Evolutionary conservation across 2,888 invertebrate species (phyloP).

Genomic region (Chloroclystis v-ata): DNA sequence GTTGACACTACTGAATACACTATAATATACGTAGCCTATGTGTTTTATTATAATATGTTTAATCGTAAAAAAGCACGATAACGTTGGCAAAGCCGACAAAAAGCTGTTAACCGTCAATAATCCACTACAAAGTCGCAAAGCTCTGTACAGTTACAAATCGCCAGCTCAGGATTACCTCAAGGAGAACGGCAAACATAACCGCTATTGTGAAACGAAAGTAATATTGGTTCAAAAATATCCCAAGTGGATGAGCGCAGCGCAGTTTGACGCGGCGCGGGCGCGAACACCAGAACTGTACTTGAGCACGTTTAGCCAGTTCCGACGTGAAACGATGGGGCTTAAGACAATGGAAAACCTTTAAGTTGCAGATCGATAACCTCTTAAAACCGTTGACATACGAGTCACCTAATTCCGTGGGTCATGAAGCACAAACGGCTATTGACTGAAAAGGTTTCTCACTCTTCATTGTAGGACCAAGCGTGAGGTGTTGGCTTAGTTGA

Average conservation of each 20-base stretch:
- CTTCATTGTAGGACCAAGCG: too few relatives aligned
- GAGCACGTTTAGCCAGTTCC: slow-evolving; percentile 60
- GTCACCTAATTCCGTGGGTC: slow-evolving; percentile 18
- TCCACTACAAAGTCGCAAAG: neutral
- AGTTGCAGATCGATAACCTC: slow-evolving; percentile 64
- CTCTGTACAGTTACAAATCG: neutral
- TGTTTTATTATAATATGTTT: too few relatives aligned
- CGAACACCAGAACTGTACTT: slow-evolving; percentile 46
- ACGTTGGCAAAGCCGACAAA: too few relatives aligned
- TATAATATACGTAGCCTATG: too few relatives aligned
- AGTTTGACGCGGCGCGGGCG: slow-evolving; percentile 15
- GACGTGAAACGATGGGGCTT: slow-evolving; percentile 46
- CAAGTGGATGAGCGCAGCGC: slow-evolving; percentile 27
- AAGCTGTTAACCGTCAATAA: too few relatives aligned
- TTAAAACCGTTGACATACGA: slow-evolving; percentile 60
- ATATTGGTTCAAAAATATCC: slow-evolving; percentile 52
- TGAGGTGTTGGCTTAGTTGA: too few relatives aligned
- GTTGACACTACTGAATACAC: too few relatives aligned
- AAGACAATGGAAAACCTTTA: slow-evolving; percentile 67
- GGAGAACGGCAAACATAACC: slow-evolving; percentile 38
- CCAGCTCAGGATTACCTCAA: slow-evolving; percentile 22
- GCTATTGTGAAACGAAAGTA: slow-evolving; percentile 50
- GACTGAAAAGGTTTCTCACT: neutral
- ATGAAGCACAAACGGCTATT: too few relatives aligned
- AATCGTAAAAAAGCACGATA: too few relatives aligned